These are phyloP conservation scores for Latrodectus geometricus DNA, from an alignment of 1,140 invertebrate genomes.

Conservation along the genomic window DNA sequence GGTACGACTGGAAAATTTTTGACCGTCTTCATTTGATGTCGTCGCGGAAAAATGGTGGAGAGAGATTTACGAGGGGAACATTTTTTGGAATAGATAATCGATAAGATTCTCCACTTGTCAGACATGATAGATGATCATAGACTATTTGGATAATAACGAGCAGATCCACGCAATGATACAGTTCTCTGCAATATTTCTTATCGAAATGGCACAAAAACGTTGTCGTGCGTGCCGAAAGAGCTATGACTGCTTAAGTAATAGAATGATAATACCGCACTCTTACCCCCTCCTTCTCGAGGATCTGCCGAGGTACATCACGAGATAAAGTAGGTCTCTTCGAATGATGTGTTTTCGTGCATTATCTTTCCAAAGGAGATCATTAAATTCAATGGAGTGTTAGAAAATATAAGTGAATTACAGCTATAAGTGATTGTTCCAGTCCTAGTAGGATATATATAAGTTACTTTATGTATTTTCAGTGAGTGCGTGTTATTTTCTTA, in stretches of 20 bases:
- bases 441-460: not conserved
- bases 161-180: not conserved
- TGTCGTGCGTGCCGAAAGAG: conserved; percentile 3
- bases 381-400: not conserved
- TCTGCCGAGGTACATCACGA: not conserved
- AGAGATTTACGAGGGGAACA: conserved; percentile 30
- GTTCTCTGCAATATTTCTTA: conserved; percentile 1
- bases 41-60: conserved; percentile 9
- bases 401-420: not conserved
- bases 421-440: not conserved
- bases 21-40: conserved; percentile 8
- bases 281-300: not conserved
- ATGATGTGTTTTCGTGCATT: not conserved
- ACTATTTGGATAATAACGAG: conserved; percentile 38
- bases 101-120: conserved; percentile 30
- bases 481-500: too few relatives aligned
- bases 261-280: conserved; percentile 8
- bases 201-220: not conserved
- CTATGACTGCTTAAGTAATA: conserved; percentile 32
- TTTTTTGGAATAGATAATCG: conserved; percentile 29
- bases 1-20: too few relatives aligned
- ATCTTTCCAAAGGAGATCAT: not conserved
- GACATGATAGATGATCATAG: conserved; percentile 7
- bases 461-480: too few relatives aligned
- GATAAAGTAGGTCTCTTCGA: not conserved